Percentiles rank a stretch among this genome's conserved stretches.
Evolutionary conservation across 2,888 invertebrate species (phyloP).

Genomic region (Chironomus riparius): DNA sequence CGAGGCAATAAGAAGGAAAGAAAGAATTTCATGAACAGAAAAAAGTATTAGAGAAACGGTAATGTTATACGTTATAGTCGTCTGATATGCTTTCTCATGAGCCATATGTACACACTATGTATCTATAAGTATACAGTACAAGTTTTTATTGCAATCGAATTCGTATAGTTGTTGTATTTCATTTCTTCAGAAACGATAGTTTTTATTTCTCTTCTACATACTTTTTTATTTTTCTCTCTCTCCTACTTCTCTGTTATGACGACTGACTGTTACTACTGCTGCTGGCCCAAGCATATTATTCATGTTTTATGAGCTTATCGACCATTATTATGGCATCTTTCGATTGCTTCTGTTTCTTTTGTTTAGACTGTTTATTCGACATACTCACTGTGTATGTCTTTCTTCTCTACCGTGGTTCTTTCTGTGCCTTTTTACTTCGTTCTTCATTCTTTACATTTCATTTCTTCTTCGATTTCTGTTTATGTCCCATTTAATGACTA

Average conservation of each 20-base stretch:
- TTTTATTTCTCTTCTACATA: background rate
- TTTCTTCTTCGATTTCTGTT: conserved; percentile 22
- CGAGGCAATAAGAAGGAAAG: background rate
- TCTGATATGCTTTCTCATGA: conserved; percentile 21
- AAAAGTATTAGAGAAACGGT: background rate
- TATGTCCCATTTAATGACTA: conserved; percentile 24
- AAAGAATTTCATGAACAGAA: background rate
- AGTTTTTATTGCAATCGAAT: conserved; percentile 25
- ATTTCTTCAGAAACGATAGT: conserved; percentile 1
- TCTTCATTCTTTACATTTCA: background rate
- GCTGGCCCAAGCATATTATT: conserved; percentile 22
- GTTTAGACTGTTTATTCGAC: background rate
- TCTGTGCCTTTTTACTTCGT: background rate
- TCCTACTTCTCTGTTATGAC: background rate
- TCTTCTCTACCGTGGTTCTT: background rate
- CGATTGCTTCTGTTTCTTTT: background rate
- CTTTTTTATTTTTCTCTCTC: background rate
- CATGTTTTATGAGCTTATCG: conserved; percentile 27
- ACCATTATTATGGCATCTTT: conserved; percentile 25
- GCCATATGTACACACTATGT: conserved; percentile 15
- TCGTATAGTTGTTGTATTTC: background rate
- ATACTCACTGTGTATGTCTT: background rate
- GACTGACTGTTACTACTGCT: background rate
- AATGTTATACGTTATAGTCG: conserved; percentile 22
- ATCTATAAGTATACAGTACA: background rate